A percentile compares a stretch with the other conserved stretches of the same genome.
phyloP scores from a whole-genome alignment of 2,888 invertebrate genomes.

The Drosophila limbata region DNA sequence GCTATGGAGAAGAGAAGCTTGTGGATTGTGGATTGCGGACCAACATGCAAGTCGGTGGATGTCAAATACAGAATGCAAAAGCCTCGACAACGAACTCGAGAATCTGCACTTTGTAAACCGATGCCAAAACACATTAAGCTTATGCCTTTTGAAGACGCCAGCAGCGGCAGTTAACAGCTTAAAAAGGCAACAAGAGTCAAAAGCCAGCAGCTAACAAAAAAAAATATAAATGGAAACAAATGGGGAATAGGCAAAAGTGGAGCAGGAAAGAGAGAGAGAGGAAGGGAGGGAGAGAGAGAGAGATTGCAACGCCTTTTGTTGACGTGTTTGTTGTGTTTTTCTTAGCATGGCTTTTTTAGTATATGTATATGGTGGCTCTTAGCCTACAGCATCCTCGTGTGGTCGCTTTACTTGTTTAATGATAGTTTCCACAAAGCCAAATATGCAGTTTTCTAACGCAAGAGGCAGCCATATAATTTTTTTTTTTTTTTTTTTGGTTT shows the following conservation, averaged over 20 bases:
- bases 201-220: slow-evolving; percentile 37
- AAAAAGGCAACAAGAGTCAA: slow-evolving; percentile 67
- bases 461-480: slow-evolving; percentile 7
- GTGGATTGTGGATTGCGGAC: slow-evolving; percentile 14
- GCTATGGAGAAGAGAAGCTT: slow-evolving; percentile 14
- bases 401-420: slow-evolving; percentile 71
- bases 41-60: slow-evolving; percentile 53
- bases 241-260: background rate
- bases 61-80: slow-evolving; percentile 55
- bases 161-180: slow-evolving; percentile 64
- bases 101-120: slow-evolving; percentile 51
- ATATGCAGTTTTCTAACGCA: slow-evolving; percentile 59
- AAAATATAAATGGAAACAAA: background rate
- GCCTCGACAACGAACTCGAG: slow-evolving; percentile 5
- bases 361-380: slow-evolving; percentile 34
- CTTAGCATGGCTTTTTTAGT: slow-evolving; percentile 27
- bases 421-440: slow-evolving; percentile 74
- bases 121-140: slow-evolving; percentile 72
- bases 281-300: background rate
- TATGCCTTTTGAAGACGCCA: slow-evolving; percentile 59
- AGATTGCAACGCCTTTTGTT: slow-evolving; percentile 38
- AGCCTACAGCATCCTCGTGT: slow-evolving; percentile 42
- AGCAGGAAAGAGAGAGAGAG: background rate
- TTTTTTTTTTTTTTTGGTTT: slow-evolving; percentile 7
- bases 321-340: slow-evolving; percentile 43